Conservation (phyloP, 2,888 invertebrate genomes). For the Eudemis profundana region DNA sequence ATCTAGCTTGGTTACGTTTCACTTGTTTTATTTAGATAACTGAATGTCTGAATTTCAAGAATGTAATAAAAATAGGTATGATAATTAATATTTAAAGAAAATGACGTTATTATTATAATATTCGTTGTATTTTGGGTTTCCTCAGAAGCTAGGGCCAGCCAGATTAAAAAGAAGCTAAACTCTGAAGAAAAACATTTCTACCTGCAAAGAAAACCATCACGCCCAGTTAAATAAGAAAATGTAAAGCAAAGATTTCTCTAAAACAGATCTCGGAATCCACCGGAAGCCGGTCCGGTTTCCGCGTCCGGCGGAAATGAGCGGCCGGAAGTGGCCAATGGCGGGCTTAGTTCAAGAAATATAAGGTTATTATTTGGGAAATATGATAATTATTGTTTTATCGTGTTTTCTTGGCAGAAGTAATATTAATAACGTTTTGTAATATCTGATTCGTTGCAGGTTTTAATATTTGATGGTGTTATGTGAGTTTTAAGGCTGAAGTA, state of each 20-base stretch:
- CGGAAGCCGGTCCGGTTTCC: slow-evolving; percentile 33
- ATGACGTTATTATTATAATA: no score
- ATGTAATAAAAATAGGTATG: no score
- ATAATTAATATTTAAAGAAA: no score
- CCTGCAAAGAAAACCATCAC: slow-evolving; percentile 5
- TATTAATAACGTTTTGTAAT: no score
- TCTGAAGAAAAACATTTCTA: background rate
- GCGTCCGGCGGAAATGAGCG: slow-evolving; percentile 37
- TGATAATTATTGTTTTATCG: slow-evolving; percentile 18
- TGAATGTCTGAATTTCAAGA: no score
- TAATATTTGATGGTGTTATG: no score
- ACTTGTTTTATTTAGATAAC: no score
- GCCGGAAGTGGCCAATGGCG: slow-evolving; percentile 36
- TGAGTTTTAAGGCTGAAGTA: no score
- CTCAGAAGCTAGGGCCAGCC: no score
- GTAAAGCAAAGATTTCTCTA: slow-evolving; percentile 34
- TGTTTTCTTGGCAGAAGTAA: background rate
- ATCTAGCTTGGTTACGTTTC: no score
- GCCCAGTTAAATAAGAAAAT: slow-evolving; percentile 22
- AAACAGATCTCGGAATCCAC: slow-evolving; percentile 37
- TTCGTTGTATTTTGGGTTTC: no score
- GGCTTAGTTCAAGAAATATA: slow-evolving; percentile 3
- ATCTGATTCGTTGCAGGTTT: no score
- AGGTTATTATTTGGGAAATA: slow-evolving; percentile 19
- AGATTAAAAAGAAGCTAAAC: background rate